phyloP scores from a whole-genome alignment of 1,140 invertebrate genomes.

The Cyrtorhinus lividipennis region DNA sequence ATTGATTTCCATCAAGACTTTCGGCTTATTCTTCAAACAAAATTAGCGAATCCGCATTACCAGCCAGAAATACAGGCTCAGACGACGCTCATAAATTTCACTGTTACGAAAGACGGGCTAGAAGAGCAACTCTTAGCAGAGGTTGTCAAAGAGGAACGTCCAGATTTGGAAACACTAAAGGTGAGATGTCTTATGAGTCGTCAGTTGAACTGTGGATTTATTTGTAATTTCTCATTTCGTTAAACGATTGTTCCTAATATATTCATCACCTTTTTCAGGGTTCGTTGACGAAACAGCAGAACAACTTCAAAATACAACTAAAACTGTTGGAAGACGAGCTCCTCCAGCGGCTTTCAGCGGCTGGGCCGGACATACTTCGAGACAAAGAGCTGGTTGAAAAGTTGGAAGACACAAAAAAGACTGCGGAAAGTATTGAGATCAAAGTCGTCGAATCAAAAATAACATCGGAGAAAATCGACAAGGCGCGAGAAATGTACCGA shows the following conservation, averaged over 20 bases:
- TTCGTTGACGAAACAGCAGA: constrained; percentile 80
- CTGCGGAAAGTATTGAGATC: constrained; percentile 74
- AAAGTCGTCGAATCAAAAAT: constrained; percentile 72
- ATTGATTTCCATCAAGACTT: constrained; percentile 75
- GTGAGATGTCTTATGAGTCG: no score
- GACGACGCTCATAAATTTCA: constrained; percentile 88
- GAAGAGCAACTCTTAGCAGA: constrained; percentile 88
- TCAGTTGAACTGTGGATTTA: neutral
- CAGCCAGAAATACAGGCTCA: constrained; percentile 95
- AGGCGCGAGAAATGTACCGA: constrained; percentile 76
- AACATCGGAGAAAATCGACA: constrained; percentile 76
- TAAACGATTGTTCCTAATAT: neutral
- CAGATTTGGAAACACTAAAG: constrained; percentile 67
- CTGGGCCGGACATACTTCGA: constrained; percentile 77
- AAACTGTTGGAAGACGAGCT: constrained; percentile 84
- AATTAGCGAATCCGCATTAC: constrained; percentile 88
- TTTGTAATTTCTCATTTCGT: neutral
- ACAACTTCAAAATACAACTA: constrained; percentile 84
- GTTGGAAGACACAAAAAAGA: constrained; percentile 84
- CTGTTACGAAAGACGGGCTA: constrained; percentile 79
- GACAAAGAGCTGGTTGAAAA: constrained; percentile 83
- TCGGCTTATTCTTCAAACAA: constrained; percentile 81
- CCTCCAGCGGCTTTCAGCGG: constrained; percentile 67
- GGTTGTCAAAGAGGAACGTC: constrained; percentile 84
- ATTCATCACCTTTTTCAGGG: constrained; percentile 27